Conservation (phyloP, 2,797 vertebrate genomes). For the Anas acuta region DNA sequence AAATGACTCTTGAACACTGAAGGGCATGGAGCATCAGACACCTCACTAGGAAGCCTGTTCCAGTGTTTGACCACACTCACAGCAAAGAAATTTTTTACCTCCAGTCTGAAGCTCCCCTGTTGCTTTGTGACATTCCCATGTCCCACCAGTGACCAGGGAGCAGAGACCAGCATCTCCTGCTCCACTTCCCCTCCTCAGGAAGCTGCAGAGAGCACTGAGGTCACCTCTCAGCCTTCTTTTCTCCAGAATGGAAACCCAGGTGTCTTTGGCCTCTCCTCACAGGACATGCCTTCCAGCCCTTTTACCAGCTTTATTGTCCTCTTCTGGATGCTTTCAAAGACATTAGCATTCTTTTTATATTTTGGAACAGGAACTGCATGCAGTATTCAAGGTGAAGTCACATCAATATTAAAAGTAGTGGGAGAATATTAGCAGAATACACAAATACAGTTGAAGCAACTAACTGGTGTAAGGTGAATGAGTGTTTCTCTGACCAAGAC, state of each 20-base stretch:
- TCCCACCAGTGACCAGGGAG: neutral
- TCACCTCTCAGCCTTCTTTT: neutral
- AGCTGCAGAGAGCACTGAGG: neutral
- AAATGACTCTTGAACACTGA: neutral
- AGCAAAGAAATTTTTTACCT: neutral
- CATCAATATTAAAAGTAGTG: neutral
- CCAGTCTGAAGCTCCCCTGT: neutral
- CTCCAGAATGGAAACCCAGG: neutral
- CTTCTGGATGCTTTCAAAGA: neutral
- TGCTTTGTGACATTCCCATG: neutral
- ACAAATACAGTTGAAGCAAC: neutral
- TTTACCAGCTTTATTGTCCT: neutral
- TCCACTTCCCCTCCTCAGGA: neutral
- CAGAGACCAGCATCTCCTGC: neutral
- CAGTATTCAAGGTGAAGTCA: neutral
- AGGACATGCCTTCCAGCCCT: neutral
- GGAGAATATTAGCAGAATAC: neutral
- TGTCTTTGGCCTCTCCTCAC: neutral
- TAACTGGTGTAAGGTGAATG: neutral
- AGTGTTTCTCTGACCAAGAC: neutral
- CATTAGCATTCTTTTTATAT: neutral
- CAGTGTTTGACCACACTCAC: neutral
- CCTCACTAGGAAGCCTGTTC: neutral
- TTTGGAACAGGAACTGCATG: neutral
- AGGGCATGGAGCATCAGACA: neutral